Evolutionary conservation across 2,797 vertebrate genomes (phyloP).

Genomic region (Cheirogaleus major): DNA sequence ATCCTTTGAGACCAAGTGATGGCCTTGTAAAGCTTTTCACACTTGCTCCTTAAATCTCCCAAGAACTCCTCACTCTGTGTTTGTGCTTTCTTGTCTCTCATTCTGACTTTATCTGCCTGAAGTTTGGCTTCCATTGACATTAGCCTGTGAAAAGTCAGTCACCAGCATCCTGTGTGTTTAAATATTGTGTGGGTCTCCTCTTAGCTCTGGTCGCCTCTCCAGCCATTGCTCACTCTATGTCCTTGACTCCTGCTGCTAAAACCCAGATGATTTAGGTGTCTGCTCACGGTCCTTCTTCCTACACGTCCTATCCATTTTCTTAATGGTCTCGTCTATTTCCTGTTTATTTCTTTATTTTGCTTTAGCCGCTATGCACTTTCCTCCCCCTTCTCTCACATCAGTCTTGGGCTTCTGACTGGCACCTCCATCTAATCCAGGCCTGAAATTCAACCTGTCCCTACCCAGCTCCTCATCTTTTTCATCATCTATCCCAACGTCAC

Average conservation of each 20-base stretch:
- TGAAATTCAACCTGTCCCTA: neutral
- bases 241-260: neutral
- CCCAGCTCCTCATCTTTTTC: neutral
- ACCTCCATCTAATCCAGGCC: neutral
- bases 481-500: neutral
- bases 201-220: neutral
- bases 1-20: neutral
- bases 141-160: neutral
- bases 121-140: neutral
- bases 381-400: neutral
- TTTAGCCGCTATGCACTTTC: neutral
- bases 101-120: neutral
- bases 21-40: neutral
- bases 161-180: neutral
- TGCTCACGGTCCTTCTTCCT: neutral
- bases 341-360: neutral
- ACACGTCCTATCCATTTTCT: neutral
- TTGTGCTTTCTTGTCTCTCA: neutral
- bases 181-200: rapidly evolving
- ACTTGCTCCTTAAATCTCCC: neutral
- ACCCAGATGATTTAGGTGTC: neutral
- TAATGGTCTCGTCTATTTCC: neutral
- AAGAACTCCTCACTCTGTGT: neutral
- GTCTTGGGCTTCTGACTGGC: neutral
- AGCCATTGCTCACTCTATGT: neutral